Conservation (phyloP, 1,140 invertebrate species). For the Cotesia typhae region DNA sequence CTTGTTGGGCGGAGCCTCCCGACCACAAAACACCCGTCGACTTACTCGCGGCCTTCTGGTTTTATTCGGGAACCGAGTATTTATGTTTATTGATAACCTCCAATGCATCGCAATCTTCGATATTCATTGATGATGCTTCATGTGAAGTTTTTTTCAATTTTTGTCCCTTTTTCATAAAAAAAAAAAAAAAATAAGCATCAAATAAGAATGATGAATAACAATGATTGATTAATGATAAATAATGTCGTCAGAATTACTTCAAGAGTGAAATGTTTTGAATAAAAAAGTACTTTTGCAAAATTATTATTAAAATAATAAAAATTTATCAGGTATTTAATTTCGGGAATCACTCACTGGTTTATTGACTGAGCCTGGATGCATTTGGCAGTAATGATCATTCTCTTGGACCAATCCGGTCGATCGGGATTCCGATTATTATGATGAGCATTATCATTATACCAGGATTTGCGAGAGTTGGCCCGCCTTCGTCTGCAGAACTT, state of each 20-base stretch:
- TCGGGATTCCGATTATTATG: constrained; percentile 62
- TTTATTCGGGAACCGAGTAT: constrained; percentile 18
- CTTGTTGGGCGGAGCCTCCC: constrained; percentile 63
- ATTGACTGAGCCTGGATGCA: background rate
- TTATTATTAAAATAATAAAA: too few species aligned
- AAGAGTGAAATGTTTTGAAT: too few species aligned
- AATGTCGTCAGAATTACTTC: too few species aligned
- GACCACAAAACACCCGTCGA: constrained; percentile 62
- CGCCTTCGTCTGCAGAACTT: constrained; percentile 2
- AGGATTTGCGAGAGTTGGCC: constrained; percentile 51
- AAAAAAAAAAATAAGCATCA: too few species aligned
- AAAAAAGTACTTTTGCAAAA: too few species aligned
- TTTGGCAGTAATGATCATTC: constrained; percentile 10
- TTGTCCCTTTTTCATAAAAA: too few species aligned
- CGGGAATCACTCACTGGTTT: background rate
- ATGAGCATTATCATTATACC: constrained; percentile 61
- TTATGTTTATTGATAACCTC: background rate
- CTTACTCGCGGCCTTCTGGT: constrained; percentile 43
- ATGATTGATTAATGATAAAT: too few species aligned
- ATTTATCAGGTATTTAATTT: too few species aligned
- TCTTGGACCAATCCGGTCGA: constrained; percentile 61
- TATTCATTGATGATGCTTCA: too few species aligned
- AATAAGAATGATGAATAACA: too few species aligned
- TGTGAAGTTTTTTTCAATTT: too few species aligned
- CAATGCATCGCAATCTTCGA: too few species aligned